These are phyloP conservation scores for Bos javanicus DNA, from an alignment of 2,113 vertebrate species.

Conservation along the genomic window DNA sequence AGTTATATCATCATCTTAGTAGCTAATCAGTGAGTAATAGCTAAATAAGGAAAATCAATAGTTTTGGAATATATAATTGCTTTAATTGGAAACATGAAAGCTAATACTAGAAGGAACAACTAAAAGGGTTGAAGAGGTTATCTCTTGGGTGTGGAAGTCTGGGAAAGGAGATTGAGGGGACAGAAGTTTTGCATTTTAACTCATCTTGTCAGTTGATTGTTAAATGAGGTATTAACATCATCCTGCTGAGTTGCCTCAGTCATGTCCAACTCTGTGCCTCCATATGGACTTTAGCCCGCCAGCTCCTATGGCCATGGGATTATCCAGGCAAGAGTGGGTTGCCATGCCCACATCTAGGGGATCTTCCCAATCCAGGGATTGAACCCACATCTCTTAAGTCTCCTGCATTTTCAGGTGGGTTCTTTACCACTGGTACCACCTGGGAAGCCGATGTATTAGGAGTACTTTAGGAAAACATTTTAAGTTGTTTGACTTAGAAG, in stretches of 20 bases:
- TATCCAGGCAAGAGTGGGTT: background rate
- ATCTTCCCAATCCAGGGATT: background rate
- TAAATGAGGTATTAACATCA: background rate
- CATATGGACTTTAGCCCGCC: rapidly evolving
- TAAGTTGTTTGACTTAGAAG: background rate
- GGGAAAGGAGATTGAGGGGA: background rate
- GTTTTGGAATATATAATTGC: background rate
- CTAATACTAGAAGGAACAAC: background rate
- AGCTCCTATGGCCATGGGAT: background rate
- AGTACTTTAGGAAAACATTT: background rate
- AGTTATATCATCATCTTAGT: background rate
- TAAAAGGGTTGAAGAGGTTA: background rate
- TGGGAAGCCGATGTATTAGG: background rate
- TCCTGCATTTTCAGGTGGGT: background rate
- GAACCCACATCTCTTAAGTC: background rate
- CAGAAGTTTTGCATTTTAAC: background rate
- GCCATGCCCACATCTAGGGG: background rate
- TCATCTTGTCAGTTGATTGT: background rate
- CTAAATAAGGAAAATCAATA: background rate
- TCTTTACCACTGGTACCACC: background rate
- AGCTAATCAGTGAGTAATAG: background rate
- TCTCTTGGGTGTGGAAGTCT: background rate
- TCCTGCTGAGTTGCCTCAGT: background rate
- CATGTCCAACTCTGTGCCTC: background rate
- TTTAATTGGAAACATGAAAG: background rate